These are phyloP conservation scores for Eueremaeus valkanovi DNA, from an alignment of 2,888 invertebrate genomes.

Conservation along the genomic window DNA sequence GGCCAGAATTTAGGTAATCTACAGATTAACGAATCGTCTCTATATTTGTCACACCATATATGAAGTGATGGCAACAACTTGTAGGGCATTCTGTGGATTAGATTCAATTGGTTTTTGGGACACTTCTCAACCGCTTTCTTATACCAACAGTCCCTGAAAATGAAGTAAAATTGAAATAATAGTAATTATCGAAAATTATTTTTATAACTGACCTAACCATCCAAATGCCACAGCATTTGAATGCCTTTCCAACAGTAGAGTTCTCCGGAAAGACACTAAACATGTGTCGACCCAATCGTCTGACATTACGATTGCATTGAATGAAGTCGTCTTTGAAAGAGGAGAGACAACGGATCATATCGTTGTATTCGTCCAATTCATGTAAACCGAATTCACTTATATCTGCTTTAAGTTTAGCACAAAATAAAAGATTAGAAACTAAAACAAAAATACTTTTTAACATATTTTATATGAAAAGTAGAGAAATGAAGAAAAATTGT, in stretches of 20 bases:
- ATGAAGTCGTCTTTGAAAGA: slow-evolving; percentile 25
- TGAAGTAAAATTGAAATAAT: not conserved
- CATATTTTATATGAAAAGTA: not conserved
- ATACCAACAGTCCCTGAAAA: slow-evolving; percentile 35
- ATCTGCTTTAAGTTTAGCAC: not conserved
- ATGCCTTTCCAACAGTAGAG: slow-evolving; percentile 22
- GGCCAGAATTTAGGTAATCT: not conserved
- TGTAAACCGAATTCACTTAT: slow-evolving; percentile 33
- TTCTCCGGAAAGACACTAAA: slow-evolving; percentile 26
- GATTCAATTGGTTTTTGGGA: not conserved
- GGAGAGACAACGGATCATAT: slow-evolving; percentile 32
- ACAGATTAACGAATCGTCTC: slow-evolving; percentile 29
- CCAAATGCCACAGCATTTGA: slow-evolving; percentile 40
- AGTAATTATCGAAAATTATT: not conserved
- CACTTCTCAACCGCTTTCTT: not conserved
- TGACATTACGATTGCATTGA: slow-evolving; percentile 17
- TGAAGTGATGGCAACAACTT: slow-evolving; percentile 33
- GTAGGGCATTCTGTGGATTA: slow-evolving; percentile 17
- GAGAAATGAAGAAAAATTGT: not conserved
- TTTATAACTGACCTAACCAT: not conserved
- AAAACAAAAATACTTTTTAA: not conserved
- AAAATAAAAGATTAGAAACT: not conserved
- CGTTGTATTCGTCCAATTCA: slow-evolving; percentile 34
- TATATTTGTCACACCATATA: slow-evolving; percentile 31
- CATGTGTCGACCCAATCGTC: not conserved